Evolutionary conservation across 1,140 invertebrate species (phyloP).

Genomic region (Patella vulgata): DNA sequence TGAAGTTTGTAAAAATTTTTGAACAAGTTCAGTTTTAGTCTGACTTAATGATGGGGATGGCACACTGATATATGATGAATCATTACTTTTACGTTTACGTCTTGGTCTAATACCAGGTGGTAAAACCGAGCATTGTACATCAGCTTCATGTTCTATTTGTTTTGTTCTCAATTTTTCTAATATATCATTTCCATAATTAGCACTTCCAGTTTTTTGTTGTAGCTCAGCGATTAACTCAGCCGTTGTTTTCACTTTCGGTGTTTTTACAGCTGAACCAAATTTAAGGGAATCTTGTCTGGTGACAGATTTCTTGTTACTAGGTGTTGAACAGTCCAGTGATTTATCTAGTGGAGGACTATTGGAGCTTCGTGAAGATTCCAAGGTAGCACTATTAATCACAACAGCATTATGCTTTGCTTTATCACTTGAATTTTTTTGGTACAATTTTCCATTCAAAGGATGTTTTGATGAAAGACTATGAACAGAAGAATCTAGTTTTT

Average conservation of each 20-base stretch:
- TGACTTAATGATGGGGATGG: conserved; percentile 52
- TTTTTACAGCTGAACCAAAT: conserved; percentile 28
- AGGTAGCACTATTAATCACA: not conserved
- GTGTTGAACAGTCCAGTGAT: conserved; percentile 11
- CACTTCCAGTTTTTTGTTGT: conserved; percentile 72
- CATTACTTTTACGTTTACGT: conserved; percentile 36
- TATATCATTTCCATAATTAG: conserved; percentile 59
- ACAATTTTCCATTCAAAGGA: too few relatives aligned
- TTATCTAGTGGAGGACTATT: conserved; percentile 18
- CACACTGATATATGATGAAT: conserved; percentile 18
- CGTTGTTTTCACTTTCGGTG: conserved; percentile 83
- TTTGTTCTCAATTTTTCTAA: conserved; percentile 62
- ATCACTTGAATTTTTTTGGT: too few relatives aligned
- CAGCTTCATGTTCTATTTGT: conserved; percentile 62
- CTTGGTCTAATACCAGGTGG: conserved; percentile 55
- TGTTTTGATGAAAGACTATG: too few relatives aligned
- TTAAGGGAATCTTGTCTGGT: too few relatives aligned
- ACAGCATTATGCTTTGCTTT: conserved; percentile 10
- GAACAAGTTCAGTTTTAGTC: conserved; percentile 72
- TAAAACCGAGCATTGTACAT: conserved; percentile 47
- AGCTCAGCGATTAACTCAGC: conserved; percentile 83
- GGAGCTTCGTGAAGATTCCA: too few relatives aligned
- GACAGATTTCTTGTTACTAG: not conserved
- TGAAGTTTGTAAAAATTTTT: conserved; percentile 69
- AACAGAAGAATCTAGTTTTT: not conserved